Evolutionary conservation across 2,797 vertebrate species (phyloP).

Genomic region (Sandelia bainsii): DNA sequence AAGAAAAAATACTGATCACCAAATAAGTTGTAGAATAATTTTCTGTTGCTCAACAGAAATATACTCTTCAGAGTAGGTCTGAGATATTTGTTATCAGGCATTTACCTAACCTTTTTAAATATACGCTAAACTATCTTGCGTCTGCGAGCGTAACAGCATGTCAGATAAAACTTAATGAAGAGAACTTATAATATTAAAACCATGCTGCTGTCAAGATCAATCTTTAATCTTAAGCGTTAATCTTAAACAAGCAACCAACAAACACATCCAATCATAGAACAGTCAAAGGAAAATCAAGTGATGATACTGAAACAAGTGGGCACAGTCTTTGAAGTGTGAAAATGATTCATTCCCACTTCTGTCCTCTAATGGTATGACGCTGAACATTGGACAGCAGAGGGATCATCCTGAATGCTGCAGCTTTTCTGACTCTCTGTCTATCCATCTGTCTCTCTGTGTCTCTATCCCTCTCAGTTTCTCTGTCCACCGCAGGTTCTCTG

Average conservation of each 20-base stretch:
- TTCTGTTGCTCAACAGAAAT: not conserved
- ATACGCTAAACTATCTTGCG: slow-evolving; percentile 19
- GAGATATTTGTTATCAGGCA: not conserved
- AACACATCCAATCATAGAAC: slow-evolving; percentile 17
- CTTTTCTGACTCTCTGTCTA: slow-evolving; percentile 24
- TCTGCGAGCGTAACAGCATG: not conserved
- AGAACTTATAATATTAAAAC: slow-evolving; percentile 10
- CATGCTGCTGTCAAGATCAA: slow-evolving; percentile 6
- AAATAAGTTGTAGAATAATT: not conserved
- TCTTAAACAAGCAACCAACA: slow-evolving; percentile 11
- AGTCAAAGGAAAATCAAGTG: slow-evolving; percentile 11
- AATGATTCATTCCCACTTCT: slow-evolving; percentile 61
- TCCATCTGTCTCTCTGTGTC: slow-evolving; percentile 12
- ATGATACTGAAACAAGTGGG: slow-evolving; percentile 30
- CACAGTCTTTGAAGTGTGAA: slow-evolving; percentile 32
- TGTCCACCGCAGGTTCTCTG: slow-evolving; percentile 20
- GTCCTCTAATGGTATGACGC: slow-evolving; percentile 50
- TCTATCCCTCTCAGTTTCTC: slow-evolving; percentile 42
- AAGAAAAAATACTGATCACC: too few species aligned
- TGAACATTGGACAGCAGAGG: slow-evolving; percentile 50
- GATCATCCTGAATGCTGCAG: slow-evolving; percentile 47
- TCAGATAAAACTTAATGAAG: slow-evolving; percentile 13
- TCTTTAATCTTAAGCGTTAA: not conserved
- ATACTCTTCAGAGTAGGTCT: not conserved
- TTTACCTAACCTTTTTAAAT: slow-evolving; percentile 2